Conservation (phyloP, 2,797 vertebrate genomes). For the Acestrorhynchus altus region DNA sequence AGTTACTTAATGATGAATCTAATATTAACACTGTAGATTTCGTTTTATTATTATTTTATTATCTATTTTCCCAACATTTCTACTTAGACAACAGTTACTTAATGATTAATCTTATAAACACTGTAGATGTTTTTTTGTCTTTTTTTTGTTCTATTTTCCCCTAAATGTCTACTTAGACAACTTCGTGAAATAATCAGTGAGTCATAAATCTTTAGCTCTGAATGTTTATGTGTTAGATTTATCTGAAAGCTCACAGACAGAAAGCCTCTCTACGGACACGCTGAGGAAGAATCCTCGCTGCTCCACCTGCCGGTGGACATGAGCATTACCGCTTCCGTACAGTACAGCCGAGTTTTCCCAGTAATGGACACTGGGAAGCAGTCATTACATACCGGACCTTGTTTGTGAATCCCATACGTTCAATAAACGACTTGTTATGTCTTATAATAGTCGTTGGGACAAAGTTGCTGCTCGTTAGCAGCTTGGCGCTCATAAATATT, state of each 20-base stretch:
- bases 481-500: conserved; percentile 59
- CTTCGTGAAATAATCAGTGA: neutral
- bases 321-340: neutral
- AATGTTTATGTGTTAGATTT: neutral
- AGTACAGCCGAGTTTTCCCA: neutral
- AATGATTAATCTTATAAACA: too few relatives aligned
- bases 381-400: neutral
- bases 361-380: conserved; percentile 1
- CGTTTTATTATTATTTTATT: too few relatives aligned
- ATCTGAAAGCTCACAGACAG: neutral
- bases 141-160: too few relatives aligned
- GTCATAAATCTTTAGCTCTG: neutral
- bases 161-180: too few relatives aligned
- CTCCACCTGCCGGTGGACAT: conserved; percentile 7
- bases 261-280: too few relatives aligned
- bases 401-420: conserved; percentile 6
- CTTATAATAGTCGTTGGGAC: conserved; percentile 26
- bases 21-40: too few relatives aligned
- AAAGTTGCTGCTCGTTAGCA: conserved; percentile 52
- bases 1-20: too few relatives aligned
- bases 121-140: too few relatives aligned
- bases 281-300: neutral
- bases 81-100: too few relatives aligned
- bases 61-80: too few relatives aligned
- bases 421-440: conserved; percentile 30